These are phyloP conservation scores for Cheilosia vernalis DNA, from an alignment of 2,888 invertebrate genomes.

Conservation along the genomic window DNA sequence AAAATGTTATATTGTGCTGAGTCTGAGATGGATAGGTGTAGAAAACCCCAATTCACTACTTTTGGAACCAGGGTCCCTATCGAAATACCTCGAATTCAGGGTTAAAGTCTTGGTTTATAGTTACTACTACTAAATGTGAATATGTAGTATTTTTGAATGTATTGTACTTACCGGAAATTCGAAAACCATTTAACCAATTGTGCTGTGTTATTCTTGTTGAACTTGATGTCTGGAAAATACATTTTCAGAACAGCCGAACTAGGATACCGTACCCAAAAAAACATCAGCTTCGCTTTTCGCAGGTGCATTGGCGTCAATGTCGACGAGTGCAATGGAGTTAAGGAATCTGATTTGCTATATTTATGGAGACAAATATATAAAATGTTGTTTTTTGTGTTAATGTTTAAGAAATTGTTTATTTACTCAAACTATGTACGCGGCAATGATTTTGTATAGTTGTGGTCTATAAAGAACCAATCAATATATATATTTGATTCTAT, in stretches of 20 bases:
- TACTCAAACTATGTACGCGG: slow-evolving; percentile 6
- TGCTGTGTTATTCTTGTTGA: slow-evolving; percentile 99
- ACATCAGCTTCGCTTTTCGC: slow-evolving; percentile 99
- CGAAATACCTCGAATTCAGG: no score
- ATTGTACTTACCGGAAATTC: slow-evolving; percentile 97
- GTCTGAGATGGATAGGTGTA: no score
- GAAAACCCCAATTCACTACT: no score
- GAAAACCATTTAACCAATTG: slow-evolving; percentile 99
- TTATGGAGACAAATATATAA: slow-evolving; percentile 75
- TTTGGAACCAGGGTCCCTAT: no score
- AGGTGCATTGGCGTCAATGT: slow-evolving; percentile 99
- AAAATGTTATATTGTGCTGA: no score
- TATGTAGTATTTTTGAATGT: background rate
- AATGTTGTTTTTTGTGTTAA: slow-evolving; percentile 11
- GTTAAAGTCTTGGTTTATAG: no score
- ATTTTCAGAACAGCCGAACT: slow-evolving; percentile 99
- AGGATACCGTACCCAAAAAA: slow-evolving; percentile 99
- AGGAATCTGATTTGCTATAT: slow-evolving; percentile 85
- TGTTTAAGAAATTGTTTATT: background rate
- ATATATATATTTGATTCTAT: no score
- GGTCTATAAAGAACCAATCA: no score
- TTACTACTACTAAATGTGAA: background rate
- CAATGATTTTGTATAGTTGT: background rate
- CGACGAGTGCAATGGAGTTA: slow-evolving; percentile 95
- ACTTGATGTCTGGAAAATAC: slow-evolving; percentile 99